Evolutionary conservation across 2,888 invertebrate genomes (phyloP).

Genomic region (Seira musarum): DNA sequence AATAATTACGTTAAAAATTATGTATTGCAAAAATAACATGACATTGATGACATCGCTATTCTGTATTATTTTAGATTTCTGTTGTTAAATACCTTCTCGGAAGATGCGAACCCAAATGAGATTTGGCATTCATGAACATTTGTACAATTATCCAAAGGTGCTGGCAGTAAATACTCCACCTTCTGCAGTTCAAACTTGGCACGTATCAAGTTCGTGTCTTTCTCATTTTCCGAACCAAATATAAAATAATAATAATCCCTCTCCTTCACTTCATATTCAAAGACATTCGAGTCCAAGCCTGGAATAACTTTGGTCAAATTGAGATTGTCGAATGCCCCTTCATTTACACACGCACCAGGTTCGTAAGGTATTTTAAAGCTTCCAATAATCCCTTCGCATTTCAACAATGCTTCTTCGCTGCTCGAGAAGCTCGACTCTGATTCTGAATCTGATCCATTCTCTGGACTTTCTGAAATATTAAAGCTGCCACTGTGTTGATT

Average conservation of each 20-base stretch:
- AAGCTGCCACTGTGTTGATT: slow-evolving; percentile 78
- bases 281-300: neutral
- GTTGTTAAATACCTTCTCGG: slow-evolving; percentile 64
- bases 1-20: slow-evolving; percentile 12
- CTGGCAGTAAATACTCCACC: slow-evolving; percentile 62
- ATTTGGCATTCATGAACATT: slow-evolving; percentile 63
- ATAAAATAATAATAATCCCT: slow-evolving; percentile 88
- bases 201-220: slow-evolving; percentile 60
- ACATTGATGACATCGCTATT: too few species aligned
- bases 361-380: slow-evolving; percentile 70
- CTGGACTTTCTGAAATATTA: slow-evolving; percentile 75
- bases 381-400: slow-evolving; percentile 82
- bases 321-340: slow-evolving; percentile 28
- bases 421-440: slow-evolving; percentile 88
- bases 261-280: slow-evolving; percentile 71
- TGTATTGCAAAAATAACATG: too few species aligned
- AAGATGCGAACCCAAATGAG: slow-evolving; percentile 64
- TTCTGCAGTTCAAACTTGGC: slow-evolving; percentile 63
- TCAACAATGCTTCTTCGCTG: slow-evolving; percentile 83
- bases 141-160: slow-evolving; percentile 63
- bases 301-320: slow-evolving; percentile 21
- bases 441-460: slow-evolving; percentile 84
- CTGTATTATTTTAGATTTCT: too few species aligned
- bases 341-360: slow-evolving; percentile 12
- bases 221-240: slow-evolving; percentile 86